phyloP scores from a whole-genome alignment of 1,140 invertebrate genomes.

The Bicyclus anynana region DNA sequence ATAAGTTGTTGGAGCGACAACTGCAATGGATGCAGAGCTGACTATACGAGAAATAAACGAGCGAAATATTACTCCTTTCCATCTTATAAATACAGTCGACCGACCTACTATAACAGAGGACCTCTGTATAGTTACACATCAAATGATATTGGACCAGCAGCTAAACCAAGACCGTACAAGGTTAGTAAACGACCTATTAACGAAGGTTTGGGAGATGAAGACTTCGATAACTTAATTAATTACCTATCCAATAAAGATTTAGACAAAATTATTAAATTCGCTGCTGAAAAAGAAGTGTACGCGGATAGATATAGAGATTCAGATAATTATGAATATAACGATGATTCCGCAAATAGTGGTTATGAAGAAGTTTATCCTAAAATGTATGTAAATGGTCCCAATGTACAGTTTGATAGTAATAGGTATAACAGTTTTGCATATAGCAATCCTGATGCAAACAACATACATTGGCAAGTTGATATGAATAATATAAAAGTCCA shows the following conservation, averaged over 20 bases:
- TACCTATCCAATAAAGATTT: slow-evolving; percentile 61
- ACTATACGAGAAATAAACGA: slow-evolving; percentile 47
- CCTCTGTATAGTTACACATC: slow-evolving; percentile 42
- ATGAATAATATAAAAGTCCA: neutral
- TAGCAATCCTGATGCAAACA: neutral
- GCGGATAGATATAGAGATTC: slow-evolving; percentile 13
- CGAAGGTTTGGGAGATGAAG: slow-evolving; percentile 54
- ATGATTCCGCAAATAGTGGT: neutral
- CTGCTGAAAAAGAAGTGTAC: slow-evolving; percentile 41
- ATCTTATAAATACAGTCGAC: slow-evolving; percentile 42
- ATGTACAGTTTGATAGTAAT: neutral
- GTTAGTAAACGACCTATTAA: slow-evolving; percentile 53
- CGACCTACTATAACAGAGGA: slow-evolving; percentile 39
- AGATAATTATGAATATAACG: slow-evolving; percentile 11
- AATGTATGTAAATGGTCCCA: neutral
- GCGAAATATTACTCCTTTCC: slow-evolving; percentile 53
- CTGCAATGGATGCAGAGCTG: slow-evolving; percentile 21
- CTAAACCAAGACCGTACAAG: slow-evolving; percentile 40
- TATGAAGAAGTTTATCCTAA: neutral
- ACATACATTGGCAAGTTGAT: neutral
- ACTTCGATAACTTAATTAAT: slow-evolving; percentile 55
- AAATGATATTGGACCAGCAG: slow-evolving; percentile 34
- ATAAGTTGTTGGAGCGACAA: slow-evolving; percentile 25
- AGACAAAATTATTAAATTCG: slow-evolving; percentile 54
- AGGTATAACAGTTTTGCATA: neutral